Evolutionary conservation across 2,888 invertebrate genomes (phyloP).

Genomic region (Liposcelis brunnea): DNA sequence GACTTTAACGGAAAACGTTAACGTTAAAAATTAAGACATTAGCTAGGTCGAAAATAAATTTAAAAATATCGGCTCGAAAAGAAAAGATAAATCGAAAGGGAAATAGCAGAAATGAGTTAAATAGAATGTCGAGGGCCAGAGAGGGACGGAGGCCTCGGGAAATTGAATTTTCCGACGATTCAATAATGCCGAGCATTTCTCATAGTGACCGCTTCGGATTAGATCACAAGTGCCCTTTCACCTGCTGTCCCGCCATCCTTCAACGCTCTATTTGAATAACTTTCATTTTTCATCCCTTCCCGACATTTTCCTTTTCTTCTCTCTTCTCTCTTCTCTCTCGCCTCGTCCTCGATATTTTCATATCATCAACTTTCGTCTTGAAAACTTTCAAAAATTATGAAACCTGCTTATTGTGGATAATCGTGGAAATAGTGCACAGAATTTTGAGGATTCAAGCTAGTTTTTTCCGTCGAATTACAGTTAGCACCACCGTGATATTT

Average conservation of each 20-base stretch:
- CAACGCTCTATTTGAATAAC: slow-evolving; percentile 1
- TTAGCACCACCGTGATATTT: no score
- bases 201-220: slow-evolving; percentile 6
- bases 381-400: not conserved
- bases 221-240: not conserved
- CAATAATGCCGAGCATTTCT: slow-evolving; percentile 8
- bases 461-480: no score
- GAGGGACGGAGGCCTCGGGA: not conserved
- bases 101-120: slow-evolving; percentile 6
- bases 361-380: not conserved
- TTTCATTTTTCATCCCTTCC: not conserved
- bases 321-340: no score
- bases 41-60: no score
- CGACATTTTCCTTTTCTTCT: no score
- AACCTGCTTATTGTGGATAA: no score
- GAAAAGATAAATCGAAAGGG: slow-evolving; percentile 6
- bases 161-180: slow-evolving; percentile 4
- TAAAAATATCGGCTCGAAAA: no score
- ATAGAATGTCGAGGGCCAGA: not conserved
- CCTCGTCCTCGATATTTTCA: no score
- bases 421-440: no score
- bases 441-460: no score
- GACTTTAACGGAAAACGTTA: no score
- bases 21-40: no score
- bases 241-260: slow-evolving; percentile 1